phyloP scores from a whole-genome alignment of 2,888 invertebrate species.

The Pachycephus smyrnensis region DNA sequence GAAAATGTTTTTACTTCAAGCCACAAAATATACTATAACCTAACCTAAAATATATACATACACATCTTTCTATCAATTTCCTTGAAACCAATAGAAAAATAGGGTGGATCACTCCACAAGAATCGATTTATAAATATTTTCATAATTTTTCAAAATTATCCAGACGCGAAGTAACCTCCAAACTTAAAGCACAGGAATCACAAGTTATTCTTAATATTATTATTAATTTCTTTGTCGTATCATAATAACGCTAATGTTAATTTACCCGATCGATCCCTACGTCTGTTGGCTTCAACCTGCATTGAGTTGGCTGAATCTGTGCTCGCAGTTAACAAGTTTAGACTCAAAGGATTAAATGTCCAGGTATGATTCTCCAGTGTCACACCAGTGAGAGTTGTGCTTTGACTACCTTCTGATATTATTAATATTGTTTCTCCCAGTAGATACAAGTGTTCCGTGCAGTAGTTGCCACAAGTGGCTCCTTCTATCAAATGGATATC shows the following conservation, averaged over 20 bases:
- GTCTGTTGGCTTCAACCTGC: conserved; percentile 74
- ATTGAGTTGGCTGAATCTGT: conserved; percentile 71
- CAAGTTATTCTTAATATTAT: too few relatives aligned
- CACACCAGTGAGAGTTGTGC: conserved; percentile 56
- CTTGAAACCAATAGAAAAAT: too few relatives aligned
- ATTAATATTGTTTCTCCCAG: conserved; percentile 71
- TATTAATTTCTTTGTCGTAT: too few relatives aligned
- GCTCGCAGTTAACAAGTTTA: conserved; percentile 70
- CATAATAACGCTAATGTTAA: conserved; percentile 12
- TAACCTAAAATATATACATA: too few relatives aligned
- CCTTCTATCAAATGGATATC: conserved; percentile 81
- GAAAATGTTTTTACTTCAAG: too few relatives aligned
- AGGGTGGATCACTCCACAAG: too few relatives aligned
- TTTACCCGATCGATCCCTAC: conserved; percentile 70
- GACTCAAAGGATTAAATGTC: conserved; percentile 86
- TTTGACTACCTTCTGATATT: conserved; percentile 34
- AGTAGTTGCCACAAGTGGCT: conserved; percentile 79
- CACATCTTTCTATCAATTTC: too few relatives aligned
- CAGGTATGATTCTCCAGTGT: conserved; percentile 83
- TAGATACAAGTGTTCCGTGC: conserved; percentile 84
- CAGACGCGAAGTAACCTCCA: too few relatives aligned
- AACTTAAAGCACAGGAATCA: too few relatives aligned
- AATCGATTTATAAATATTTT: too few relatives aligned
- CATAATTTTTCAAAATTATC: too few relatives aligned
- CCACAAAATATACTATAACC: too few relatives aligned